phyloP scores from a whole-genome alignment of 2,113 vertebrate genomes.

The Mola mola region DNA sequence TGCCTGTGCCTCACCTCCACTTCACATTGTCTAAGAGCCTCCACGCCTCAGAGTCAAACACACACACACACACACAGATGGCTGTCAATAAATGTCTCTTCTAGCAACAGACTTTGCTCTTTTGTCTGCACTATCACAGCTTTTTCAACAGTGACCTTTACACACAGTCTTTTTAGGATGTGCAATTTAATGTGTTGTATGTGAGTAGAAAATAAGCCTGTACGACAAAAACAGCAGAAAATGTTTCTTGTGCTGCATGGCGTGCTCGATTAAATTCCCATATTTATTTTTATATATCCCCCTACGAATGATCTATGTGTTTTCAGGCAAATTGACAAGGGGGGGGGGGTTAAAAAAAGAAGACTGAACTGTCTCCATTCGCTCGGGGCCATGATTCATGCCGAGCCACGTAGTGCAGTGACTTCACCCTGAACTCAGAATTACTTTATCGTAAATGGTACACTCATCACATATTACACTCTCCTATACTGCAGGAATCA shows the following conservation, averaged over 20 bases:
- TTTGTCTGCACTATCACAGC: conserved; percentile 66
- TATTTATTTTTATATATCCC: conserved; percentile 3
- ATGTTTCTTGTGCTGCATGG: background rate
- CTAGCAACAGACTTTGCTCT: conserved; percentile 71
- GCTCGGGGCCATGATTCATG: conserved; percentile 49
- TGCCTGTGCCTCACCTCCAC: conserved; percentile 85
- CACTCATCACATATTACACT: conserved; percentile 12
- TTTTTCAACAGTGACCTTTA: conserved; percentile 68
- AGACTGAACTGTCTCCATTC: conserved; percentile 52
- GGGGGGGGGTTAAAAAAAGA: conserved; percentile 14
- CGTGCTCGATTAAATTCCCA: background rate
- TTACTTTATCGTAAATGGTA: conserved; percentile 47
- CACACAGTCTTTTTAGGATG: conserved; percentile 42
- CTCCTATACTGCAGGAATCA: conserved; percentile 24
- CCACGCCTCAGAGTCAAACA: conserved; percentile 32
- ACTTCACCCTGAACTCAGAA: conserved; percentile 59
- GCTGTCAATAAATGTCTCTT: conserved; percentile 69
- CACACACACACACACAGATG: conserved; percentile 28
- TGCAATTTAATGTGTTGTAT: conserved; percentile 30
- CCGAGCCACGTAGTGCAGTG: conserved; percentile 21
- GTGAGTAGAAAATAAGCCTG: conserved; percentile 9
- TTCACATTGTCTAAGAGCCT: conserved; percentile 73
- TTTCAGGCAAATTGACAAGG: conserved; percentile 16
- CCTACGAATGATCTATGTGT: background rate
- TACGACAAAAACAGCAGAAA: conserved; percentile 7